A percentile compares a stretch with the other conserved stretches of the same genome.
These are phyloP conservation scores for Drosophila meridionalis DNA, from an alignment of 2,888 invertebrate species.

Conservation along the genomic window DNA sequence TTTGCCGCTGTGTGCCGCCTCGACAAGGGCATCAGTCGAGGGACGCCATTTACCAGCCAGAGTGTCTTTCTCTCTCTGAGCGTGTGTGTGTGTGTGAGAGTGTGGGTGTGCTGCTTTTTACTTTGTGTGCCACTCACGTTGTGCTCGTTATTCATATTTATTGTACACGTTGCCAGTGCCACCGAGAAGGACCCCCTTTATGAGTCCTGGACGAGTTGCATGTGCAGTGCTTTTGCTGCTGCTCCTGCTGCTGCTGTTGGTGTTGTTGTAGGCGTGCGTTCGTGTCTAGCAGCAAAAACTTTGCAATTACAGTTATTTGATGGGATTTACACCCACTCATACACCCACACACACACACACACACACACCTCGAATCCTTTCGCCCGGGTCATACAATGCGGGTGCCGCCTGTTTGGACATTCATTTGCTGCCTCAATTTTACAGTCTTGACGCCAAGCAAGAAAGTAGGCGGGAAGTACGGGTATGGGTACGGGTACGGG, in stretches of 20 bases:
- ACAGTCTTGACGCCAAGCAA: conserved; percentile 55
- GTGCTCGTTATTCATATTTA: conserved; percentile 82
- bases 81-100: conserved; percentile 7
- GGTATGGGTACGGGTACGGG: conserved; percentile 6
- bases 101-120: conserved; percentile 47
- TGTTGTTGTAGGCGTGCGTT: conserved; percentile 60
- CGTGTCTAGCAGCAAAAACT: conserved; percentile 74
- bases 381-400: conserved; percentile 17
- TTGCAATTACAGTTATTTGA: conserved; percentile 82
- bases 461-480: background rate
- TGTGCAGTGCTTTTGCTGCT: conserved; percentile 62
- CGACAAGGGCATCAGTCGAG: conserved; percentile 43
- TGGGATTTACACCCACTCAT: conserved; percentile 68
- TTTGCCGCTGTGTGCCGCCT: conserved; percentile 66
- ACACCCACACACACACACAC: conserved; percentile 1
- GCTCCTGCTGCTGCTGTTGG: conserved; percentile 12
- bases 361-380: conserved; percentile 7
- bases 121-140: conserved; percentile 81
- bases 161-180: conserved; percentile 73
- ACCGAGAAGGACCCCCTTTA: conserved; percentile 32
- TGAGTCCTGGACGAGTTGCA: conserved; percentile 56
- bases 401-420: conserved; percentile 67
- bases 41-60: conserved; percentile 63
- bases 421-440: conserved; percentile 67
- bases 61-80: conserved; percentile 9